phyloP scores from a whole-genome alignment of 2,888 invertebrate species.

The Leucophora obtusa region DNA sequence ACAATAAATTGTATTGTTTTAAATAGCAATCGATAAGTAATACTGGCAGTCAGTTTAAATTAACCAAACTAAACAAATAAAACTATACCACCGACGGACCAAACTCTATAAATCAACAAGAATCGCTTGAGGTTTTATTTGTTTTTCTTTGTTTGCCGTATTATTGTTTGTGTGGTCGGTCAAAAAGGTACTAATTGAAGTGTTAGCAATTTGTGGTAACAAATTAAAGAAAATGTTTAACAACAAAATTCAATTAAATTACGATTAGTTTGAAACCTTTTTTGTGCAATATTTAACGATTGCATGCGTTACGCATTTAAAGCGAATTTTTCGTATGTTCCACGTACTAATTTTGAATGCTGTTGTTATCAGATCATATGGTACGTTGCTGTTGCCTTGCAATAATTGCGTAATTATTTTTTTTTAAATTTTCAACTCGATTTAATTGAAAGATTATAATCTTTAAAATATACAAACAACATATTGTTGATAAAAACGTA shows the following conservation, averaged over 20 bases:
- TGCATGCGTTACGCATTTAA: constrained; percentile 22
- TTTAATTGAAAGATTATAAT: background rate
- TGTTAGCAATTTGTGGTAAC: constrained; percentile 28
- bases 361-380: background rate
- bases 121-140: too few relatives aligned
- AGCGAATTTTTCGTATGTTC: background rate
- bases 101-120: too few relatives aligned
- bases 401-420: constrained; percentile 13
- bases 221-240: constrained; percentile 29
- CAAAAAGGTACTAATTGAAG: constrained; percentile 8
- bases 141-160: background rate
- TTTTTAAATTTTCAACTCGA: background rate
- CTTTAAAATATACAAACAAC: background rate
- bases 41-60: too few relatives aligned
- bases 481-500: background rate
- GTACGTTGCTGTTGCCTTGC: background rate
- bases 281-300: background rate
- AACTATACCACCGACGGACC: too few relatives aligned
- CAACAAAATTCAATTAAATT: constrained; percentile 40
- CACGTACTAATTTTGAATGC: background rate
- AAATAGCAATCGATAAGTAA: too few relatives aligned
- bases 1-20: too few relatives aligned
- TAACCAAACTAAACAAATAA: too few relatives aligned
- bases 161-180: background rate
- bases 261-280: background rate